A percentile compares a stretch with the other conserved stretches of the same genome.
Conservation (phyloP, 2,888 invertebrate species). For the Dromius quadrimaculatus region DNA sequence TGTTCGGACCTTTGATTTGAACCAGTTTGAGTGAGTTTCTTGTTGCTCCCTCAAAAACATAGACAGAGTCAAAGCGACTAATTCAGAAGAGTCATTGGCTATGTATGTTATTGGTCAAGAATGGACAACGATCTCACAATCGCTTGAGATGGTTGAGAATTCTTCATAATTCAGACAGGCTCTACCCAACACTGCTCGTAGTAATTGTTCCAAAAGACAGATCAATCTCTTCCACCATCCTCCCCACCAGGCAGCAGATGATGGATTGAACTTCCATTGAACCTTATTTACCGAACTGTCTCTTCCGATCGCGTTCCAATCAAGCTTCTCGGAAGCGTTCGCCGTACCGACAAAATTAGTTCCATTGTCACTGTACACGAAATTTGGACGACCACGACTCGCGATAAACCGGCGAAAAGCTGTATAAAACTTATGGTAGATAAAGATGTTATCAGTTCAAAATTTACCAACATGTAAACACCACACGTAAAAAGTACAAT, state of each 20-base stretch:
- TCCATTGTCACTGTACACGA: conserved; percentile 62
- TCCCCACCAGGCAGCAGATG: conserved; percentile 63
- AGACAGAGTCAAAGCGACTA: background rate
- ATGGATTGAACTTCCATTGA: conserved; percentile 60
- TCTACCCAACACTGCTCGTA: conserved; percentile 59
- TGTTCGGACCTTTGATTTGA: background rate
- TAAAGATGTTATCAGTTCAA: conserved; percentile 61
- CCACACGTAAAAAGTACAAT: conserved; percentile 63
- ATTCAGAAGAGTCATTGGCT: background rate
- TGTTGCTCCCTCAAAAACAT: background rate
- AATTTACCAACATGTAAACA: conserved; percentile 61
- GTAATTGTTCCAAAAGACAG: conserved; percentile 59
- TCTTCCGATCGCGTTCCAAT: conserved; percentile 54
- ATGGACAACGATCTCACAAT: conserved; percentile 59
- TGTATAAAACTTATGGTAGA: conserved; percentile 59
- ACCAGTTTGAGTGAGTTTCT: background rate
- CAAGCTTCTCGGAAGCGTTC: conserved; percentile 54
- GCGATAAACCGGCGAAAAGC: conserved; percentile 59
- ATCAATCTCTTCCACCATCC: conserved; percentile 63
- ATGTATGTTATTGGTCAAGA: conserved; percentile 59
- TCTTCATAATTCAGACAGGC: conserved; percentile 58
- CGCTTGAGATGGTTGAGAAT: conserved; percentile 58
- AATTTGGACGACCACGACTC: conserved; percentile 57
- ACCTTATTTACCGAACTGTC: conserved; percentile 42
- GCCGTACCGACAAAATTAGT: conserved; percentile 60